Conservation (phyloP, 1,140 invertebrate species). For the Neodiprion fabricii region DNA sequence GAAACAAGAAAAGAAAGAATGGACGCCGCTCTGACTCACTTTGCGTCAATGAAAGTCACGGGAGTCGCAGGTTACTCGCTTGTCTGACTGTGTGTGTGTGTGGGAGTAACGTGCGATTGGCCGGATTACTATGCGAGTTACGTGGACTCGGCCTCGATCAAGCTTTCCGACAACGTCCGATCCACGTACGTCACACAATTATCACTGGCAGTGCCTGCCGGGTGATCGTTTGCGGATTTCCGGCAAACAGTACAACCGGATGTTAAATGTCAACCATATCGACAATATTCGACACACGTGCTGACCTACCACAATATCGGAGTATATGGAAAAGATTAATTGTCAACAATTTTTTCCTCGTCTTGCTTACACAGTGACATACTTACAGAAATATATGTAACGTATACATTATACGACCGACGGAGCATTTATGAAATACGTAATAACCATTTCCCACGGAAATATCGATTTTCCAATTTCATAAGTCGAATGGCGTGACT, state of each 20-base stretch:
- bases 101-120: neutral
- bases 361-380: too few species aligned
- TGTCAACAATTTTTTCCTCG: too few species aligned
- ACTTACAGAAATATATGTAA: too few species aligned
- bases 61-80: neutral
- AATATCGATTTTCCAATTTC: too few species aligned
- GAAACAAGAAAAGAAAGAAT: neutral
- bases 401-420: too few species aligned
- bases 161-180: neutral
- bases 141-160: neutral
- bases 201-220: neutral
- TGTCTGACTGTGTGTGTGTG: neutral
- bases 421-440: too few species aligned
- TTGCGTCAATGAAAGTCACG: slow-evolving; percentile 32
- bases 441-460: too few species aligned
- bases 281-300: too few species aligned
- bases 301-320: too few species aligned
- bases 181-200: neutral
- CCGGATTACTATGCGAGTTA: neutral
- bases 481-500: too few species aligned
- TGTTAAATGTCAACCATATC: too few species aligned
- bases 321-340: too few species aligned
- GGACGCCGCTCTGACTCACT: slow-evolving; percentile 30
- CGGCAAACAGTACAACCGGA: neutral
- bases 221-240: neutral